phyloP scores from a whole-genome alignment of 2,797 vertebrate species.

The Hybognathus amarus region DNA sequence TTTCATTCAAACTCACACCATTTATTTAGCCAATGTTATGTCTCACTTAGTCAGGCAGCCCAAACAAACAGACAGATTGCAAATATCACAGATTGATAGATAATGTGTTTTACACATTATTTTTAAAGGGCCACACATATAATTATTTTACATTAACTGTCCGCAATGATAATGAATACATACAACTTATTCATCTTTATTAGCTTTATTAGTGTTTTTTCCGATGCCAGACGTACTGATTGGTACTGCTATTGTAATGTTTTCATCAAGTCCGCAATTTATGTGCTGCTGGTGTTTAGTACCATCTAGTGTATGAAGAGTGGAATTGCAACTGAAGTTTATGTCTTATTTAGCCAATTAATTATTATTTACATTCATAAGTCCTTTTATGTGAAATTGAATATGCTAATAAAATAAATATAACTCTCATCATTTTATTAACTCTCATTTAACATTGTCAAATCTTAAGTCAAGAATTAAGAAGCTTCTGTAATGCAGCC shows the following conservation, averaged over 20 bases:
- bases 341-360: background rate
- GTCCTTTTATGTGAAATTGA: background rate
- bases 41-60: slow-evolving; percentile 4
- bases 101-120: background rate
- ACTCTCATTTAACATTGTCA: no score
- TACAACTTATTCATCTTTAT: background rate
- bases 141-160: background rate
- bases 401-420: background rate
- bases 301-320: slow-evolving; percentile 46
- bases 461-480: background rate
- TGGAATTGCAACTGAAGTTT: background rate
- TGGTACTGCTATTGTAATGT: background rate
- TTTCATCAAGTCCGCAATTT: background rate
- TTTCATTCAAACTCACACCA: slow-evolving; percentile 6
- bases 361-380: background rate
- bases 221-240: background rate
- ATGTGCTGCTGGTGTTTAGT: slow-evolving; percentile 10
- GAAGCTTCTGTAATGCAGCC: background rate
- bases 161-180: background rate
- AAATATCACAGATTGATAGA: slow-evolving; percentile 57
- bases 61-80: slow-evolving; percentile 40
- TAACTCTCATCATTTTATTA: no score
- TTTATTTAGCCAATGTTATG: slow-evolving; percentile 9
- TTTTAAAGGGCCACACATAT: background rate
- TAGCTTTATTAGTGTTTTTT: background rate